Evolutionary conservation across 2,888 invertebrate genomes (phyloP).

Genomic region (Apodemia duryi): DNA sequence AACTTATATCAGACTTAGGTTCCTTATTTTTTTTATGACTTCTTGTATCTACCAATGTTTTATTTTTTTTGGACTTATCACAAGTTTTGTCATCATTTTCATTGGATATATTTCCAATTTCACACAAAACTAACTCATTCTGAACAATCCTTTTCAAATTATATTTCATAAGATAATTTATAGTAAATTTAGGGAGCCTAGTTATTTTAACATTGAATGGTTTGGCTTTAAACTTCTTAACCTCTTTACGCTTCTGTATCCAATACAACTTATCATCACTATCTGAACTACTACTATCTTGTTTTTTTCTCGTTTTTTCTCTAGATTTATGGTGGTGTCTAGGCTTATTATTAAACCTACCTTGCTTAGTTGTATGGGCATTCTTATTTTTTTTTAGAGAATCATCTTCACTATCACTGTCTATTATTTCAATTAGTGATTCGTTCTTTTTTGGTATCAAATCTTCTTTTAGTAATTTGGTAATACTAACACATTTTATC

Average conservation of each 20-base stretch:
- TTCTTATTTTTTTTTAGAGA: conserved; percentile 23
- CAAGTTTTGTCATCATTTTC: conserved; percentile 12
- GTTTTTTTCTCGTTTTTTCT: conserved; percentile 22
- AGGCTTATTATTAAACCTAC: conserved; percentile 16
- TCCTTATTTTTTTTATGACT: conserved; percentile 26
- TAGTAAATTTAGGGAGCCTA: conserved; percentile 46
- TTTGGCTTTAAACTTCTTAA: conserved; percentile 51
- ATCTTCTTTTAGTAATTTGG: conserved; percentile 57
- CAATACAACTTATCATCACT: conserved; percentile 34
- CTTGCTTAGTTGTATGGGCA: conserved; percentile 21
- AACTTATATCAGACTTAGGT: conserved; percentile 13
- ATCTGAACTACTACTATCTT: conserved; percentile 22
- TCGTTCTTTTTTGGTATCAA: conserved; percentile 24
- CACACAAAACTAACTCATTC: conserved; percentile 41
- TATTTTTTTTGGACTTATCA: neutral
- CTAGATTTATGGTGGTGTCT: conserved; percentile 20
- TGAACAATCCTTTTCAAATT: conserved; percentile 47
- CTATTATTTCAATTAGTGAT: conserved; percentile 24
- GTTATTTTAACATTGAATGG: conserved; percentile 44
- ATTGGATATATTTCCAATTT: conserved; percentile 25
- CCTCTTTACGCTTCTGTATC: conserved; percentile 43
- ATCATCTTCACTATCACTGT: conserved; percentile 25
- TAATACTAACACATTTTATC: conserved; percentile 65
- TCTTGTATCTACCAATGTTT: neutral
- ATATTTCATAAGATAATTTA: conserved; percentile 41